phyloP scores from a whole-genome alignment of 2,113 vertebrate genomes.

The Rhinolophus ferrumequinum region DNA sequence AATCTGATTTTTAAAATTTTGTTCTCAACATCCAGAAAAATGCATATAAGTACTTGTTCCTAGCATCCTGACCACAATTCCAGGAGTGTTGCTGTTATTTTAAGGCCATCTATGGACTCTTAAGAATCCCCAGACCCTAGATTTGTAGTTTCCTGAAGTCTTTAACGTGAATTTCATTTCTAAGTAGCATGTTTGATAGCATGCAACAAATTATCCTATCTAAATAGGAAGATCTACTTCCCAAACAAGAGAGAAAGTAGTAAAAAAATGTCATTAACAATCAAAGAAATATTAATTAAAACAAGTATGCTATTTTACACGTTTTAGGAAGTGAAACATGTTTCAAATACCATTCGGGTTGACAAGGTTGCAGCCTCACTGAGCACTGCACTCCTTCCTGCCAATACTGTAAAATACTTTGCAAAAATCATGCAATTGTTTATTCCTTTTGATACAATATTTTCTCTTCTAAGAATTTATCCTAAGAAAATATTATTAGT shows the following conservation, averaged over 20 bases:
- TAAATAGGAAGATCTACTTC: not conserved
- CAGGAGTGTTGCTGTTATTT: not conserved
- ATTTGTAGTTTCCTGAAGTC: not conserved
- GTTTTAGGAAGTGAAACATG: not conserved
- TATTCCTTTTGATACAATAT: not conserved
- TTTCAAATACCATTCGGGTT: not conserved
- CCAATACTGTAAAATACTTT: not conserved
- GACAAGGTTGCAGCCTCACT: not conserved
- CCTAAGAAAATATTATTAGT: not conserved
- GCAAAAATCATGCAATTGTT: not conserved
- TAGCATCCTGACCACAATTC: not conserved
- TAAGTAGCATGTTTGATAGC: not conserved
- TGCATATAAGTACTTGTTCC: not conserved
- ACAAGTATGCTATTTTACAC: not conserved
- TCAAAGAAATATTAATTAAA: not conserved
- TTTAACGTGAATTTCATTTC: not conserved
- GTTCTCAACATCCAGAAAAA: not conserved
- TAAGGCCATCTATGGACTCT: not conserved
- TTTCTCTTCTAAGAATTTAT: slow-evolving; percentile 31
- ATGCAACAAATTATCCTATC: not conserved
- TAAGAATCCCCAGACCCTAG: not conserved
- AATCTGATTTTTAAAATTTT: not conserved
- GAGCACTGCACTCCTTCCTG: not conserved
- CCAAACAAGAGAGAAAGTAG: not conserved
- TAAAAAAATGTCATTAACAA: not conserved